phyloP scores from a whole-genome alignment of 2,797 vertebrate species.

The Labroides dimidiatus region DNA sequence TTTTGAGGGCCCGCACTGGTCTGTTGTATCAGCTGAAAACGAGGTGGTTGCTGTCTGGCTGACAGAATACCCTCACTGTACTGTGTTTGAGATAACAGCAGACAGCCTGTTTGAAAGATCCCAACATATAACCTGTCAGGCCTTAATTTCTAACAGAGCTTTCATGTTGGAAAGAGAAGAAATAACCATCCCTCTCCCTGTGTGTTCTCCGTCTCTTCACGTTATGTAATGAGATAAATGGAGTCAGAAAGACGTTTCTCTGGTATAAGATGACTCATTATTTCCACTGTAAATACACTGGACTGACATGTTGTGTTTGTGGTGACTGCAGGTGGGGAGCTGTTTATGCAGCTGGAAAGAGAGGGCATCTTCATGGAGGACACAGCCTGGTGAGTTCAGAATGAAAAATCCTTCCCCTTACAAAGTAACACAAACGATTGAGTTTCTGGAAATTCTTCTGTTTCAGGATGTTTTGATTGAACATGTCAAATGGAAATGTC shows the following conservation, averaged over 20 bases:
- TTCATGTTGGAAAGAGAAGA: no score
- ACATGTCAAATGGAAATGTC: slow-evolving; percentile 13
- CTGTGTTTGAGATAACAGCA: no score
- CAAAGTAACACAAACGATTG: background rate
- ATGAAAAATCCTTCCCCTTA: slow-evolving; percentile 1
- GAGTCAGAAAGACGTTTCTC: background rate
- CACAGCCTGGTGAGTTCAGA: slow-evolving; percentile 92
- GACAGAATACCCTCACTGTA: no score
- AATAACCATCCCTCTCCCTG: no score
- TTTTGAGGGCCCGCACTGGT: no score
- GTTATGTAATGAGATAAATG: background rate
- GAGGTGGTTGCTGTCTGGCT: no score
- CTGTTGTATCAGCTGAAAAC: no score
- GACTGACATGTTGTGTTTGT: slow-evolving; percentile 8
- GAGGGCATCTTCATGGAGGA: slow-evolving; percentile 99
- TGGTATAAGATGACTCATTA: background rate
- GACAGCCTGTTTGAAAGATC: no score
- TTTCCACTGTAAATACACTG: background rate
- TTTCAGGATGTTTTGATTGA: slow-evolving; percentile 22
- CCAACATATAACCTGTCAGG: no score
- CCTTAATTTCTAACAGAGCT: no score
- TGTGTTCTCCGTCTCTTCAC: no score
- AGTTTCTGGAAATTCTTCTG: slow-evolving; percentile 1
- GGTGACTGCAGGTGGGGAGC: slow-evolving; percentile 90
- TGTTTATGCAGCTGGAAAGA: slow-evolving; percentile 99